Conservation (phyloP, 1,140 invertebrate genomes). For the Philotrypesis tridentata region DNA sequence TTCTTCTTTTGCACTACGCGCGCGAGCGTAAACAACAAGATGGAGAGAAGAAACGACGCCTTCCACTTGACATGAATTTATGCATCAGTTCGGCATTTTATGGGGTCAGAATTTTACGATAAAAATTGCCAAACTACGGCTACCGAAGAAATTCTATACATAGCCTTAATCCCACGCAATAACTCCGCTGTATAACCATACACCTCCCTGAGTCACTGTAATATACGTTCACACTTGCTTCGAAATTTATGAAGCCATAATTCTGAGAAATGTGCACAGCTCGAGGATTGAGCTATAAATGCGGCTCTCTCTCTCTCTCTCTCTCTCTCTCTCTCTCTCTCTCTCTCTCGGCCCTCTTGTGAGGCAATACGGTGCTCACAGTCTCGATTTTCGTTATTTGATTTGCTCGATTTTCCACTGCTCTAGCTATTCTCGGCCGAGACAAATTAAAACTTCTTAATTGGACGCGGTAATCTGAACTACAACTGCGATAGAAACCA, state of each 20-base stretch:
- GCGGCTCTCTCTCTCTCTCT: too few species aligned
- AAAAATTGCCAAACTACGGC: too few species aligned
- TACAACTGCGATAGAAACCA: background rate
- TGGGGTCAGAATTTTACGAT: too few species aligned
- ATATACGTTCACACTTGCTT: too few species aligned
- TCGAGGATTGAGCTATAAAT: background rate
- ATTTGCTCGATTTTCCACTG: background rate
- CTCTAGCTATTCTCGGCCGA: conserved; percentile 1
- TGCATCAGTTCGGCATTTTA: too few species aligned
- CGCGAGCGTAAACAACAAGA: background rate
- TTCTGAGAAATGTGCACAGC: background rate
- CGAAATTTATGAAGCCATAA: background rate
- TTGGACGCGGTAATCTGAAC: conserved; percentile 11
- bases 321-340: too few species aligned
- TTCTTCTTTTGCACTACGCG: background rate
- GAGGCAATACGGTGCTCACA: background rate
- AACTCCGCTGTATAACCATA: too few species aligned
- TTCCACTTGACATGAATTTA: too few species aligned
- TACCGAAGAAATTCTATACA: too few species aligned
- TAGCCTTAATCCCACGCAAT: too few species aligned
- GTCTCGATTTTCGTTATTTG: background rate
- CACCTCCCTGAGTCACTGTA: too few species aligned
- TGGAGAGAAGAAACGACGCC: too few species aligned
- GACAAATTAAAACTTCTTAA: conserved; percentile 26
- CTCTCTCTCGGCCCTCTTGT: background rate